Evolutionary conservation across 2,888 invertebrate genomes (phyloP).

Genomic region (Nymphalis urticae): DNA sequence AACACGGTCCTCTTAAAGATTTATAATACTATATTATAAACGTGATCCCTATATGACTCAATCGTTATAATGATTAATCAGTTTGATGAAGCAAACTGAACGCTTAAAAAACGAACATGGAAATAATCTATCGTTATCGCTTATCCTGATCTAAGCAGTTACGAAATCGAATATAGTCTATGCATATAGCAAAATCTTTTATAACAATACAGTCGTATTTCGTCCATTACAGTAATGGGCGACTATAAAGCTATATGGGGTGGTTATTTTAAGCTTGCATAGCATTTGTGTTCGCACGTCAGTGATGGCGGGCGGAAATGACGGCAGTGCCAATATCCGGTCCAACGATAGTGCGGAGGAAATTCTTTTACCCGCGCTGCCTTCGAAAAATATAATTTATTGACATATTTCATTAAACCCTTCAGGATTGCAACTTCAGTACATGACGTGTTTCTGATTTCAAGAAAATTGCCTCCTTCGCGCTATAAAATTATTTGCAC

Average conservation of each 20-base stretch:
- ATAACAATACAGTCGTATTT: constrained; percentile 1
- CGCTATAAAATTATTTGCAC: neutral
- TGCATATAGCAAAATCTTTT: neutral
- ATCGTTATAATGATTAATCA: too few species aligned
- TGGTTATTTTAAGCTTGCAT: constrained; percentile 31
- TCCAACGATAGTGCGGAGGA: constrained; percentile 37
- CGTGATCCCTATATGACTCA: too few species aligned
- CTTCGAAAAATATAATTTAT: constrained; percentile 39
- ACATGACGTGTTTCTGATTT: constrained; percentile 14
- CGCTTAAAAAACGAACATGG: too few species aligned
- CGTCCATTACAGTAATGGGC: constrained; percentile 13
- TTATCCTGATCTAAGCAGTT: neutral
- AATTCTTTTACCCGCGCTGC: constrained; percentile 37
- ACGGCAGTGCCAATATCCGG: constrained; percentile 70
- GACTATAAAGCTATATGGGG: constrained; percentile 9
- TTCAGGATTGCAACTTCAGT: constrained; percentile 22
- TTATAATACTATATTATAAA: too few species aligned
- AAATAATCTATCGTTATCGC: too few species aligned
- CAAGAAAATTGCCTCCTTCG: constrained; percentile 4
- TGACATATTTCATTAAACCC: constrained; percentile 39
- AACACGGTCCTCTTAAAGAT: too few species aligned
- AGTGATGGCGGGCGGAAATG: constrained; percentile 64
- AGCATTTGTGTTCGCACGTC: constrained; percentile 43
- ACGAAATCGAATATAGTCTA: neutral
- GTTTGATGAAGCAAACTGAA: too few species aligned